phyloP scores from a whole-genome alignment of 2,797 vertebrate species.

The Hapalemur alaotrensis region DNA sequence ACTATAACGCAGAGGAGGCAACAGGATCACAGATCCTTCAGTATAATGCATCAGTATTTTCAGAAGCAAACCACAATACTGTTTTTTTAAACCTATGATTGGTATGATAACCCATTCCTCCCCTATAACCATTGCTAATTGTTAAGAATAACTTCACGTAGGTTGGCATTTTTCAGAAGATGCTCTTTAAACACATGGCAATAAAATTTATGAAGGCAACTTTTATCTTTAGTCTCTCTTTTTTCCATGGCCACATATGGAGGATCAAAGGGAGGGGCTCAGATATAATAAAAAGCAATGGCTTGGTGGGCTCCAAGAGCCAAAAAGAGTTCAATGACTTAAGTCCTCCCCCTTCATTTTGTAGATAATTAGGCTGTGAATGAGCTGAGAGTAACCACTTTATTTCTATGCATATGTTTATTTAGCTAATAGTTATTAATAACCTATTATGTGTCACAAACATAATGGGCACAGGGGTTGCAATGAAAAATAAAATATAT shows the following conservation, averaged over 20 bases:
- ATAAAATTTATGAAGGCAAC: not conserved
- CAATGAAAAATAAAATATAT: conserved; percentile 10
- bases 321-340: not conserved
- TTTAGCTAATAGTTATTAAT: not conserved
- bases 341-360: not conserved
- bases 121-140: not conserved
- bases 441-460: not conserved
- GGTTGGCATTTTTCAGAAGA: not conserved
- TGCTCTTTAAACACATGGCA: not conserved
- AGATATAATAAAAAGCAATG: not conserved
- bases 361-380: not conserved
- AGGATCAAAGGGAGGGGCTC: not conserved
- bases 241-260: not conserved
- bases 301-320: not conserved
- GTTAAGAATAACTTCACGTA: not conserved
- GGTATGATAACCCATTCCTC: not conserved
- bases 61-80: not conserved
- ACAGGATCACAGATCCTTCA: not conserved
- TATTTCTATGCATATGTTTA: not conserved
- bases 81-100: not conserved
- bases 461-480: not conserved
- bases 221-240: not conserved
- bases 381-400: not conserved
- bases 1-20: not conserved
- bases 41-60: not conserved